phyloP scores from a whole-genome alignment of 1,140 invertebrate species.

The Octopus sinensis region DNA sequence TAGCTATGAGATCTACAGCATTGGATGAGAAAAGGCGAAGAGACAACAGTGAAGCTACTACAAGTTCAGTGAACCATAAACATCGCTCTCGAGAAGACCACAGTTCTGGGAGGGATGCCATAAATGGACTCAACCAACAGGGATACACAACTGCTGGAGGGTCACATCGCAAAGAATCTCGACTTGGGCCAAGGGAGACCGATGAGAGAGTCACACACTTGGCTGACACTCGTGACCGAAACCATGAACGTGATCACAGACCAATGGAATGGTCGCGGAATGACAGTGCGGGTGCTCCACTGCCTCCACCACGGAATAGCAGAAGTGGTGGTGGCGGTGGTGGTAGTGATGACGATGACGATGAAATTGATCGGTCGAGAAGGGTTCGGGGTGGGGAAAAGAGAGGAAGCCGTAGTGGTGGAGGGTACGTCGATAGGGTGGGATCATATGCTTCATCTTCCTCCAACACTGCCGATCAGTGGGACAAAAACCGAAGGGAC shows the following conservation, averaged over 20 bases:
- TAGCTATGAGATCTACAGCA: too few relatives aligned
- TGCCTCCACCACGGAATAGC: background rate
- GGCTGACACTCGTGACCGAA: conserved; percentile 9
- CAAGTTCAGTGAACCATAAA: too few relatives aligned
- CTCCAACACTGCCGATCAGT: background rate
- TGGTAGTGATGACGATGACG: conserved; percentile 18
- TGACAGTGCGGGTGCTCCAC: background rate
- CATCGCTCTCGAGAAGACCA: too few relatives aligned
- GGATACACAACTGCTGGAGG: too few relatives aligned
- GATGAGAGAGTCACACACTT: conserved; percentile 45
- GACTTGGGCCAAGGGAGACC: conserved; percentile 24
- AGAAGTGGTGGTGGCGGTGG: conserved; percentile 16
- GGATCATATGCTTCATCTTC: conserved; percentile 15
- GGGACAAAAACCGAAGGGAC: background rate
- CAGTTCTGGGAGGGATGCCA: too few relatives aligned
- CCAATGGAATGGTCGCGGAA: background rate
- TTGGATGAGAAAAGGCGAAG: too few relatives aligned
- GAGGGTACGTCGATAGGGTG: conserved; percentile 14
- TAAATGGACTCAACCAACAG: too few relatives aligned
- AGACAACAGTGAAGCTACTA: too few relatives aligned
- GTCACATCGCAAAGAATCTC: conserved; percentile 22
- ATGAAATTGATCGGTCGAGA: background rate
- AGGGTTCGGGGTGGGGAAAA: conserved; percentile 12
- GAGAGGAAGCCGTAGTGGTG: background rate
- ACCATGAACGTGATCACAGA: background rate